phyloP scores from a whole-genome alignment of 2,888 invertebrate species.

The Drosophila gaucha region DNA sequence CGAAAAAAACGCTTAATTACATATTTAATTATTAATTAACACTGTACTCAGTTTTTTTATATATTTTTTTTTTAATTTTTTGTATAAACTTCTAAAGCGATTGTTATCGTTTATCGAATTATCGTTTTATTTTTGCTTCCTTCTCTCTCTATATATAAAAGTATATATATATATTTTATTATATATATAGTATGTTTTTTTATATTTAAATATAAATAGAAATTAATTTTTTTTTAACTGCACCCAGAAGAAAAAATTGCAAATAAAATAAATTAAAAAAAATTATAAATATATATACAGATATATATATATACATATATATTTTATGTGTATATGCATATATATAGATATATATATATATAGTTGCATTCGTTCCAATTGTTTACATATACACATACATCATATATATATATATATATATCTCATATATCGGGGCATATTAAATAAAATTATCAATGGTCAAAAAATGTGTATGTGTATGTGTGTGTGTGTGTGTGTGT shows the following conservation, averaged over 20 bases:
- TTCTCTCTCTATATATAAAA: not conserved
- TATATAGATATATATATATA: conserved; percentile 2
- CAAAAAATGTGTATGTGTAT: conserved; percentile 49
- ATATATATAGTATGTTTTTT: conserved; percentile 8
- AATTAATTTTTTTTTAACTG: conserved; percentile 58
- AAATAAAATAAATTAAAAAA: conserved; percentile 54
- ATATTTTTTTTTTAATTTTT: conserved; percentile 10
- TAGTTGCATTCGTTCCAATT: conserved; percentile 5
- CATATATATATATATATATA: conserved; percentile 11
- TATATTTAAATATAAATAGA: conserved; percentile 11
- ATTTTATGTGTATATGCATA: too few species aligned
- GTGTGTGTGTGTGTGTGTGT: conserved; percentile 18
- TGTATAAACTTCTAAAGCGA: not conserved
- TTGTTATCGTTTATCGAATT: conserved; percentile 5
- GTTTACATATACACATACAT: too few species aligned
- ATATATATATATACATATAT: conserved; percentile 10
- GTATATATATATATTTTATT: conserved; percentile 21
- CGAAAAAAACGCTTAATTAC: conserved; percentile 19
- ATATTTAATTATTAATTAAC: conserved; percentile 43
- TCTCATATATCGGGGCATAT: conserved; percentile 18
- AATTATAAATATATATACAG: conserved; percentile 15
- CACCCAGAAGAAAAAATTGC: conserved; percentile 62
- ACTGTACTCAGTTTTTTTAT: conserved; percentile 56
- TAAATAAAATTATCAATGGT: conserved; percentile 70
- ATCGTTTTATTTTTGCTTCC: conserved; percentile 13